A percentile compares a stretch with the other conserved stretches of the same genome.
Evolutionary conservation across 2,113 vertebrate species (phyloP).

Genomic region (Aegithalos caudatus): DNA sequence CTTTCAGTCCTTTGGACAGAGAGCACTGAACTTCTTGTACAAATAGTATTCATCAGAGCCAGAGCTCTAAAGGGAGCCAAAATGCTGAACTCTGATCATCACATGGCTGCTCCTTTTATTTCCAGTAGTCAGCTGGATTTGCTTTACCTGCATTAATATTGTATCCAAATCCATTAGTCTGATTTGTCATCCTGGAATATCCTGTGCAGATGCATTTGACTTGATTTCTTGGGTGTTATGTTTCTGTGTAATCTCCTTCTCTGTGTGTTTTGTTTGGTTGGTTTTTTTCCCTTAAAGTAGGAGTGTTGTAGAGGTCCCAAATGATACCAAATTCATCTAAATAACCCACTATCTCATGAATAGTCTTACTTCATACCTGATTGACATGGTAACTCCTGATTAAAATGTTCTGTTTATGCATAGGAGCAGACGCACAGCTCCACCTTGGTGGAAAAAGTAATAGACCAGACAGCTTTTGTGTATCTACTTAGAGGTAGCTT

Average conservation of each 20-base stretch:
- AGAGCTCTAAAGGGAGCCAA: not conserved
- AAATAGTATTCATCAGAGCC: not conserved
- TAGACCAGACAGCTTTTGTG: not conserved
- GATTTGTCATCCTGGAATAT: not conserved
- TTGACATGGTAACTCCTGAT: not conserved
- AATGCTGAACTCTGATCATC: not conserved
- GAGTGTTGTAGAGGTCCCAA: not conserved
- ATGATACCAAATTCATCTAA: not conserved
- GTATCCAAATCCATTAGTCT: not conserved
- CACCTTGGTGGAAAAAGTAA: not conserved
- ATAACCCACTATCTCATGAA: not conserved
- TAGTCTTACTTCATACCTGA: not conserved
- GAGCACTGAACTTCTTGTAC: not conserved
- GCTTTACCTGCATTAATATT: not conserved
- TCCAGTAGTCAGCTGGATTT: not conserved
- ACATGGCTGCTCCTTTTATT: not conserved
- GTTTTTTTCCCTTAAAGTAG: not conserved
- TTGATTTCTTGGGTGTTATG: not conserved
- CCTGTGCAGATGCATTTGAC: not conserved
- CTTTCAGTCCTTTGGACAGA: not conserved
- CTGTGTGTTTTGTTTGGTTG: not conserved
- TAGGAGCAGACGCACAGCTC: not conserved
- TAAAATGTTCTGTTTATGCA: not conserved
- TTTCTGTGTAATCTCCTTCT: not conserved
- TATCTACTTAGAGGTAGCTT: not conserved